Evolutionary conservation across 2,888 invertebrate genomes (phyloP).

Genomic region (Amiota communis): DNA sequence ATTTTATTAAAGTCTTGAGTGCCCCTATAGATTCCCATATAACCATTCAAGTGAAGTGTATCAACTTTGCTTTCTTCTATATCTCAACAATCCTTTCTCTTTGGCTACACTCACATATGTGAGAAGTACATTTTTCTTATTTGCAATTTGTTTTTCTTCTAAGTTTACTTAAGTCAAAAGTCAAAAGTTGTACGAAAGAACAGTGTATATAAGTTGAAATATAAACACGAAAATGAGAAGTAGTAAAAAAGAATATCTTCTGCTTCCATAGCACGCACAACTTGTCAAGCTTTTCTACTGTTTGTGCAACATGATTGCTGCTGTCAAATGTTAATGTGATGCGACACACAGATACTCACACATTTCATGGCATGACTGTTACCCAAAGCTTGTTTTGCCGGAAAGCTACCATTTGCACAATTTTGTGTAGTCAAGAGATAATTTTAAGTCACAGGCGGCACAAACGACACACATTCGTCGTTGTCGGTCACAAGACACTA

Average conservation of each 20-base stretch:
- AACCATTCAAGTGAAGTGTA: too few relatives aligned
- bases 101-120: too few relatives aligned
- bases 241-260: background rate
- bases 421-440: conserved; percentile 8
- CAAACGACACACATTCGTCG: background rate
- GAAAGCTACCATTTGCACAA: background rate
- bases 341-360: background rate
- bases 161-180: background rate
- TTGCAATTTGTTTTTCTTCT: background rate
- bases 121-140: too few relatives aligned
- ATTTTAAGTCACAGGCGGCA: conserved; percentile 2
- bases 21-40: too few relatives aligned
- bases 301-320: conserved; percentile 23
- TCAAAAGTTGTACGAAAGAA: background rate
- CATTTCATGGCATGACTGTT: too few relatives aligned
- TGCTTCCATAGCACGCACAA: background rate
- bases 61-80: too few relatives aligned
- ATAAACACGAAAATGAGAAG: background rate
- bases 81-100: too few relatives aligned
- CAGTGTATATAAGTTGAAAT: background rate
- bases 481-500: too few relatives aligned
- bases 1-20: too few relatives aligned
- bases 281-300: background rate
- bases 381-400: background rate
- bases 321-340: conserved; percentile 25